Evolutionary conservation across 2,113 vertebrate genomes (phyloP), one percentile per base, ranked within the genome.

Genomic region (Megaleporinus macrocephalus): DNA sequence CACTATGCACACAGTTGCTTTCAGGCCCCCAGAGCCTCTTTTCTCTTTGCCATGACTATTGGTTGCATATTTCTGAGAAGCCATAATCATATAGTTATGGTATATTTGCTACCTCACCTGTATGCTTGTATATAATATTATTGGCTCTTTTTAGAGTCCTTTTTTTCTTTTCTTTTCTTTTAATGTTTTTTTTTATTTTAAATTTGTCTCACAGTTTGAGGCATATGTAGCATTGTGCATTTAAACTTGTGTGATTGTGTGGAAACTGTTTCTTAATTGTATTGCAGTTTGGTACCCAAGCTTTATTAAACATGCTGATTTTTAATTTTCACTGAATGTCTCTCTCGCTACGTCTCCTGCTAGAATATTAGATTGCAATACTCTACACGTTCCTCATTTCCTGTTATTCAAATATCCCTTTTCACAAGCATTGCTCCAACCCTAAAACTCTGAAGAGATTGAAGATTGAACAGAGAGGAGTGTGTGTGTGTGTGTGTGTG

Each of bases 231-330:
- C 93, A 91, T 88, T 95, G 95, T 96, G 94, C 90, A 93, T 87
- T 94, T 91, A 93, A 92, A 92, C 91, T 94, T 92, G 91, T 97
- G 95, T 93, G 95, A 94, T 94, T 91, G 94, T 96, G 95, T 95
- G 94, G 95, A 92, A 85, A 84, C 44, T 90, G 85, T 91, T 94
- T 92, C 92, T 94, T 97, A 95, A 95, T 96, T 98, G 97, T 98
- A 97, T 93, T 92, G 89, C 95, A 65, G 95, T 97, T 97, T 97
- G 95, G 95, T 95, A 93, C 95, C 93, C 92, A 96, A 95, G 95
- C 95, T 93, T 96, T 97, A 98, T 99, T 99, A 99, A 99, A 99
- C 91, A 93, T 95, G 95, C 89, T 91, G 87, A 96, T 94, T 95
- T 49, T 98, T 95, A 95, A 96, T 96, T 94, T 95, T 97, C 95